Base-by-base conservation (phyloP, 2,797 vertebrate species). In the Alcedo atthis region DNA sequence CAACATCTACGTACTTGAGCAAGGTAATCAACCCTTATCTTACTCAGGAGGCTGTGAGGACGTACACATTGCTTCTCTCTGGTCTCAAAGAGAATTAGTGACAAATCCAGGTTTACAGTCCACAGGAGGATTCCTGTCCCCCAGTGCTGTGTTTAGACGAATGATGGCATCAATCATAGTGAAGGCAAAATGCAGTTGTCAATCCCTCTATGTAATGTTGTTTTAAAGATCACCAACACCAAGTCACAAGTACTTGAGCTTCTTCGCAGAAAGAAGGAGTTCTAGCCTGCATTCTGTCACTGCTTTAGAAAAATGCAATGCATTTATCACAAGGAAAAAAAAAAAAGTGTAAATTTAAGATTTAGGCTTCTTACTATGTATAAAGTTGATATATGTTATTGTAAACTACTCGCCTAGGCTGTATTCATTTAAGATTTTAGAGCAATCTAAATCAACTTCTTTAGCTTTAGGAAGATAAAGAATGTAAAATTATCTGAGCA, bases 401-500 rank as follows among this genome's bases (percentile, higher is more conserved):
- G 74, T 78, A 85, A 93, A 77, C 78, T 81, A 48, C 85, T 48
- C 20, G 55, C 32, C 53, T 78, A 82, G 46, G 83, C 15, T 79
- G 63, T 94, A 95, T 96, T 96, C 78, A 93, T 90, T 92, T 84
- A 75, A 87, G 37, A 25, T 89, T 94, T 89, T 90, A 91, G 78
- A 89, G 82, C 26, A 74, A 87, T 42, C 93, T 84, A 95, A 96
- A 97, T 97, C 94, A 97, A 85, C 10, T 93, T 94, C 75, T 90
- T 94, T 64, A 95, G 77, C 94, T 92, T 92, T 81, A 87, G 87
- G 62, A 95, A 93, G 92, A 93, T 86, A 92, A 92, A 95, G 84
- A 79, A 71, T 89, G 76, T 86, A 87, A 96, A 94, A 68, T 95
- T 93, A 69, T 93, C 81, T 92, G 84, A 80, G 51, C 78, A 77